A percentile compares a stretch with the other conserved stretches of the same genome.
These are phyloP conservation scores for Phylloscopus trochilus DNA, from an alignment of 2,113 vertebrate species.

Conservation along the genomic window DNA sequence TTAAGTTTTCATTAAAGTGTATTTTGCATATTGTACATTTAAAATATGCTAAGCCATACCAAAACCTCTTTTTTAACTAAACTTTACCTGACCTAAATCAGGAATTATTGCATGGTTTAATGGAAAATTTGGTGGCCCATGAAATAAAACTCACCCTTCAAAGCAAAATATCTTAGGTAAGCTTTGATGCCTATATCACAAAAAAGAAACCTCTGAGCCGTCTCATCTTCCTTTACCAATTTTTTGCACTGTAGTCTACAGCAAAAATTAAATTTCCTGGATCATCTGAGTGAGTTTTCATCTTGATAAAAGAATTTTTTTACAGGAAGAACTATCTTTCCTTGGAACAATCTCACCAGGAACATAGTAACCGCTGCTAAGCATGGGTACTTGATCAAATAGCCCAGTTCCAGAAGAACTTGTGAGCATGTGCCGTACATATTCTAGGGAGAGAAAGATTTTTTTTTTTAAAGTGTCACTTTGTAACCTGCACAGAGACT, in stretches of 20 bases:
- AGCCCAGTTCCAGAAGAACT: background rate
- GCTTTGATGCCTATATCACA: accelerated
- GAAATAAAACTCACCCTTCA: background rate
- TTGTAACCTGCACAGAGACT: background rate
- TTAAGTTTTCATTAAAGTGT: background rate
- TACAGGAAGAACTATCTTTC: background rate
- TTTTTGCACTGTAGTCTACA: background rate
- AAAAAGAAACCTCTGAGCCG: background rate
- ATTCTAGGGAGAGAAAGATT: background rate
- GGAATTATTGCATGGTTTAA: background rate
- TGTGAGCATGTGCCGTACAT: background rate
- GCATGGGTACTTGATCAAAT: background rate
- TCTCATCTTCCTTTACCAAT: background rate
- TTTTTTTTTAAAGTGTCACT: background rate
- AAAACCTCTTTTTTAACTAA: background rate
- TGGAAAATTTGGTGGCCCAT: background rate
- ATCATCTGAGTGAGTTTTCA: background rate
- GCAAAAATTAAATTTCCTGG: background rate
- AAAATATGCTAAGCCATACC: background rate
- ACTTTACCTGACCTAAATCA: background rate
- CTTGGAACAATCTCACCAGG: background rate
- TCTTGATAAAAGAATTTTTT: background rate
- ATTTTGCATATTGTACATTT: background rate
- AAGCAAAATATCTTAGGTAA: background rate
- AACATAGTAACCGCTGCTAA: background rate